Percentiles rank a stretch among this genome's conserved stretches.
Conservation (phyloP, 2,888 invertebrate genomes). For the Lathronympha strigana region DNA sequence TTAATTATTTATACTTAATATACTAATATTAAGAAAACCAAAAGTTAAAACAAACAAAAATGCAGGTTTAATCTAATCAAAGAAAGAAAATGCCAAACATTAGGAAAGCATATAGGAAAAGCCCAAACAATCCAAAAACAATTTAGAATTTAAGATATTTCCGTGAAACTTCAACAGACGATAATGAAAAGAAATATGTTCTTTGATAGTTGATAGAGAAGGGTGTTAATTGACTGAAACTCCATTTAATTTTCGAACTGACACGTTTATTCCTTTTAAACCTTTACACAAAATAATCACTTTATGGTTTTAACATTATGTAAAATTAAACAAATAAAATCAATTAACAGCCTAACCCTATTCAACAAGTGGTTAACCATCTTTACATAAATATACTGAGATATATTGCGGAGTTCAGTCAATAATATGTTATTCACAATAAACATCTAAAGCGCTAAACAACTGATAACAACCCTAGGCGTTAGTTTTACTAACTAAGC, state of each 20-base stretch:
- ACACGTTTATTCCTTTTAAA: constrained; percentile 80
- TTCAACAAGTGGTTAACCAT: constrained; percentile 67
- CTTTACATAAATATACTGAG: constrained; percentile 61
- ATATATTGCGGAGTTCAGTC: constrained; percentile 80
- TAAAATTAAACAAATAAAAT: constrained; percentile 66
- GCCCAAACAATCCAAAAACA: constrained; percentile 41
- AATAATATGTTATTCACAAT: constrained; percentile 66
- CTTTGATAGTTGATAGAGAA: constrained; percentile 69
- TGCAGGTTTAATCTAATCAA: constrained; percentile 39
- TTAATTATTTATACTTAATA: too few relatives aligned
- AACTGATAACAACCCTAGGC: constrained; percentile 58
- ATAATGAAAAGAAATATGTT: constrained; percentile 33
- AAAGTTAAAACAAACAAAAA: constrained; percentile 35
- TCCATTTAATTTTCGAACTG: constrained; percentile 78
- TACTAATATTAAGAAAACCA: constrained; percentile 8
- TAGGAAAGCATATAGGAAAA: constrained; percentile 39
- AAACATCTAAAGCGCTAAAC: constrained; percentile 55
- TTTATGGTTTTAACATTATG: constrained; percentile 70
- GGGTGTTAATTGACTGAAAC: constrained; percentile 85
- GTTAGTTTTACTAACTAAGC: constrained; percentile 55
- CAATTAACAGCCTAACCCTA: constrained; percentile 83
- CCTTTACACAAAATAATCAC: constrained; percentile 74
- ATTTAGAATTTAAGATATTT: constrained; percentile 52
- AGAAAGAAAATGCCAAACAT: constrained; percentile 41
- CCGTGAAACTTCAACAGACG: constrained; percentile 1